Evolutionary conservation across 2,797 vertebrate species (phyloP).

Genomic region (Anolis apletophallus): DNA sequence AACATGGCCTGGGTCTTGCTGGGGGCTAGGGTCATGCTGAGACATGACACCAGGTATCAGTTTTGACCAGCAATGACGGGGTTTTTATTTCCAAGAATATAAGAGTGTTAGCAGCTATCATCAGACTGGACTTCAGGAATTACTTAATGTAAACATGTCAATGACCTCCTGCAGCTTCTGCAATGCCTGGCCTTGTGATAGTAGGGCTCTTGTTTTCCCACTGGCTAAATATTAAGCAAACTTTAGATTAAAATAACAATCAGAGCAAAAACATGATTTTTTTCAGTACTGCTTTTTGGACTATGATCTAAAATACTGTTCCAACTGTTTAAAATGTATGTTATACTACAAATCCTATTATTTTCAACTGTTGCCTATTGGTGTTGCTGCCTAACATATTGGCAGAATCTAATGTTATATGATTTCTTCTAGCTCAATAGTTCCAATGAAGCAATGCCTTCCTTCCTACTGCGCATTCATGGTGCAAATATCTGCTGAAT

Average conservation of each 20-base stretch:
- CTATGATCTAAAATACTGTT: not conserved
- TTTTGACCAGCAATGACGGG: not conserved
- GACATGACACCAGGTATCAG: not conserved
- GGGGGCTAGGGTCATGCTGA: no score
- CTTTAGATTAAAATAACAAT: not conserved
- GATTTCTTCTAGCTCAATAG: not conserved
- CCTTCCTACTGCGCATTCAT: not conserved
- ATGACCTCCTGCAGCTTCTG: not conserved
- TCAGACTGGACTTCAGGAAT: not conserved
- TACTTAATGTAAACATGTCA: not conserved
- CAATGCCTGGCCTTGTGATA: no score
- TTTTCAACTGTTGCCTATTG: not conserved
- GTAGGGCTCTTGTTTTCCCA: not conserved
- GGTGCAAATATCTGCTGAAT: not conserved
- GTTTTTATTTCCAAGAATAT: not conserved
- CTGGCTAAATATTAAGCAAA: not conserved
- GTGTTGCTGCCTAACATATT: not conserved
- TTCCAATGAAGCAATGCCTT: not conserved
- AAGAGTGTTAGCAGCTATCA: not conserved
- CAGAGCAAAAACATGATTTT: not conserved
- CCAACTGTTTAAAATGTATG: no score
- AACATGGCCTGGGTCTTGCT: no score
- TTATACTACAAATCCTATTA: not conserved
- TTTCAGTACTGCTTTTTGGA: not conserved
- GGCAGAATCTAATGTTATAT: not conserved